phyloP scores from a whole-genome alignment of 2,797 vertebrate genomes.

The Sternotherus odoratus region DNA sequence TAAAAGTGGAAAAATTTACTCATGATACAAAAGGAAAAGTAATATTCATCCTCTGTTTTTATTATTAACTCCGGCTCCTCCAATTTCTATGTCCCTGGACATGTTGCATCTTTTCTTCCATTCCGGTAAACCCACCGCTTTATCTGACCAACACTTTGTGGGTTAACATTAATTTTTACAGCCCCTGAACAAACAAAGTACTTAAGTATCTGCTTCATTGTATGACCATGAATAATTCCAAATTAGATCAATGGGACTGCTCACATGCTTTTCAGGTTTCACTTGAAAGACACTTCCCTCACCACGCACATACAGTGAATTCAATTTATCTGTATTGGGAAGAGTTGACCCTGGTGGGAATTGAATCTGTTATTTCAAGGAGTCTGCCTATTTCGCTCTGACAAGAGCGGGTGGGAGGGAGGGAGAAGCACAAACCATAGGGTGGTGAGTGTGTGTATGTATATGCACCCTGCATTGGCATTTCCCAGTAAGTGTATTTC shows the following conservation, averaged over 20 bases:
- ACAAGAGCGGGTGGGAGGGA: background rate
- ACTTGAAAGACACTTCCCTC: background rate
- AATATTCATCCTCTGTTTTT: too few relatives aligned
- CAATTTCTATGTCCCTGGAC: too few relatives aligned
- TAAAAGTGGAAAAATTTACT: background rate
- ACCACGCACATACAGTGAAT: fast-evolving
- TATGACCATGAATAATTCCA: background rate
- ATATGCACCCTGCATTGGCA: background rate
- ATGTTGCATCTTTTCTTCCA: too few relatives aligned
- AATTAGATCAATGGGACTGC: background rate
- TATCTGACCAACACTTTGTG: background rate
- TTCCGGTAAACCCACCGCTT: too few relatives aligned
- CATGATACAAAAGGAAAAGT: too few relatives aligned
- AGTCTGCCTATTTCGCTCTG: fast-evolving
- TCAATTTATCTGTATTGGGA: background rate
- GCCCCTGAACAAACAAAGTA: background rate
- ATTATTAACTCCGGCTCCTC: too few relatives aligned
- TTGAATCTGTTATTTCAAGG: background rate
- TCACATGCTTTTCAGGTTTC: fast-evolving
- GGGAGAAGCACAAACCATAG: background rate
- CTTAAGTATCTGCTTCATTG: background rate
- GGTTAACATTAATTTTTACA: background rate
- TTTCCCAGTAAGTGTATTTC: background rate
- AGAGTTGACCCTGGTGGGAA: fast-evolving
- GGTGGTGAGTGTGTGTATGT: fast-evolving